phyloP scores from a whole-genome alignment of 2,113 vertebrate species.

The Vicugna pacos region DNA sequence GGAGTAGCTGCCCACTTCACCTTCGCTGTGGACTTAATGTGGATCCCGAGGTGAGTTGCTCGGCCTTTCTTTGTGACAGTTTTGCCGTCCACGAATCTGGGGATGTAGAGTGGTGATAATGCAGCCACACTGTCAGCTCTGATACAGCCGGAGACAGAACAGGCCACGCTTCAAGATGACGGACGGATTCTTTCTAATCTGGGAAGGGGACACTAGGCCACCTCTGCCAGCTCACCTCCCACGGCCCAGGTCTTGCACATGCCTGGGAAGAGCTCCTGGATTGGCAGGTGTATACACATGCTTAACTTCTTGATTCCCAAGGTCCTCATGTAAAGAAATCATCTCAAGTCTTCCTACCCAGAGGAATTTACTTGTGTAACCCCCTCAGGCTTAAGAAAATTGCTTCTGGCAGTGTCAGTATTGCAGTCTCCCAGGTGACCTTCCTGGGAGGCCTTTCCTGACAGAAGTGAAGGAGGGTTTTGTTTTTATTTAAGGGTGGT shows the following conservation, averaged over 20 bases:
- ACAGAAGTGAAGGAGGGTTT: background rate
- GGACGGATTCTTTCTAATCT: constrained; percentile 30
- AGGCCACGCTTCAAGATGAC: constrained; percentile 14
- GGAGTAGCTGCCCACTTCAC: background rate
- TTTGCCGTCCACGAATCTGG: constrained; percentile 27
- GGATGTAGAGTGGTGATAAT: background rate
- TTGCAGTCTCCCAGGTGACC: background rate
- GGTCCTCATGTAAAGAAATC: constrained; percentile 16
- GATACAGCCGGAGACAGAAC: background rate
- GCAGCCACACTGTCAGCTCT: background rate
- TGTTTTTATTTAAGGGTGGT: background rate
- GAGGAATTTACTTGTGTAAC: constrained; percentile 20
- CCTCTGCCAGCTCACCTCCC: background rate
- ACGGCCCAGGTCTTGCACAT: constrained; percentile 45
- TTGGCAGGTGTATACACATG: constrained; percentile 36
- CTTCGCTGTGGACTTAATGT: background rate
- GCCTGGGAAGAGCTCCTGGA: constrained; percentile 53
- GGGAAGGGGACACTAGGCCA: constrained; percentile 10
- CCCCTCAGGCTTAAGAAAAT: background rate
- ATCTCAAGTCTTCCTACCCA: background rate
- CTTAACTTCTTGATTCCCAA: background rate
- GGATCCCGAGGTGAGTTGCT: background rate
- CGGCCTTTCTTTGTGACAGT: background rate
- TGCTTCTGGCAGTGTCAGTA: background rate
- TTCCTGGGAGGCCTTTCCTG: background rate